Evolutionary conservation across 2,797 vertebrate species (phyloP), one percentile per base, ranked within the genome.

Genomic region (Phataginus tricuspis): DNA sequence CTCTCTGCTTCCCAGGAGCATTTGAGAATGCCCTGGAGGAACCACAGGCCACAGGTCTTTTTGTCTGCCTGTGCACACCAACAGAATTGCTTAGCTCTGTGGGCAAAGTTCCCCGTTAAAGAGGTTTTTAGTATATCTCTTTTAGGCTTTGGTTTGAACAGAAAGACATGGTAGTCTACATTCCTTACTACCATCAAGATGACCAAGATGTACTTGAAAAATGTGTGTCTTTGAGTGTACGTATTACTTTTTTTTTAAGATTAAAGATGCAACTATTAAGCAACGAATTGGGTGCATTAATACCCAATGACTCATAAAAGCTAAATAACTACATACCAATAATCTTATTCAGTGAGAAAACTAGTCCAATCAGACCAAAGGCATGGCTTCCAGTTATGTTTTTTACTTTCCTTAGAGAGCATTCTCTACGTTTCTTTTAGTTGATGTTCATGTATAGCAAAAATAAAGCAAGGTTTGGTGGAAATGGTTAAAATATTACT

Each of bases 401-500:
- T 91, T 90, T 90, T 78, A 34, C 34, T 92, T 94, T 89, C 88
- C 71, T 95, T 71, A 75, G 85, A 64, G 25, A 80, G 83, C 19
- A 64, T 86, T 79, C 71, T 75, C 66, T 75, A 88, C 31, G 53
- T 79, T 89, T 92, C 42, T 93, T 79, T 92, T 83, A 91, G 27
- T 77, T 87, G 39, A 90, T 87, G n/a, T 69, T 96, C n/a, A 85
- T 0, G 12, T n/a, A 45, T 88, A 79, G 31, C 53, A 94, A 91
- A 89, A 75, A 64, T 90, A 72, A 96, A 93, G 61, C 42, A 84
- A 75, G 42, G 25, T 80, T 89, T 96, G 51, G 18, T 59, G 51
- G 49, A 96, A 93, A 68, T 37, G 78, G 57, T 82, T 86, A 94
- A 94, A 95, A 29, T 42, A 82, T 25, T 88, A 69, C 19, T 96